phyloP scores from a whole-genome alignment of 2,888 invertebrate species.

The Slavum lentiscoides region DNA sequence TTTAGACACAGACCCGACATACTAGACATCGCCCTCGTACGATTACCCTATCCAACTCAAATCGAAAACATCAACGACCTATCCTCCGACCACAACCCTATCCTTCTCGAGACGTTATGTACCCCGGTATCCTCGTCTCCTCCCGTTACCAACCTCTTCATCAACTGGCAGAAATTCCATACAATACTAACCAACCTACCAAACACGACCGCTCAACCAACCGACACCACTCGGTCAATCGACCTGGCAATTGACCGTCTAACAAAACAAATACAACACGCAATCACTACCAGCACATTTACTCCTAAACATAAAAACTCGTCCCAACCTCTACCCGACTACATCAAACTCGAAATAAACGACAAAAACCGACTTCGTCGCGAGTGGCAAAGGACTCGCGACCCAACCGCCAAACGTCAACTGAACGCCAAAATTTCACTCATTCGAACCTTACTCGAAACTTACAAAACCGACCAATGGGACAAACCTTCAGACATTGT shows the following conservation, averaged over 20 bases:
- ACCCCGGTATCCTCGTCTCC: background rate
- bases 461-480: too few relatives aligned
- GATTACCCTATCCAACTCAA: background rate
- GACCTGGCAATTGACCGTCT: too few relatives aligned
- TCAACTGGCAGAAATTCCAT: conserved; percentile 5
- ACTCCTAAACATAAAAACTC: too few relatives aligned
- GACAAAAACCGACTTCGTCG: too few relatives aligned
- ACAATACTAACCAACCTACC: background rate
- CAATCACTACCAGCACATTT: background rate
- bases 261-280: background rate
- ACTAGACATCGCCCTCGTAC: conserved; percentile 2
- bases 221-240: background rate
- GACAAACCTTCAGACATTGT: too few relatives aligned
- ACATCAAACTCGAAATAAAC: too few relatives aligned
- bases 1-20: conserved; percentile 9
- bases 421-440: too few relatives aligned
- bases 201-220: background rate
- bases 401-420: too few relatives aligned
- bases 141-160: background rate
- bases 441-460: background rate
- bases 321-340: too few relatives aligned
- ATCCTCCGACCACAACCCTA: background rate
- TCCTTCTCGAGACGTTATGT: background rate
- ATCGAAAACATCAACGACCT: conserved; percentile 7
- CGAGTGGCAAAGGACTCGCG: too few relatives aligned